These are phyloP conservation scores for Caenorhabditis brenneri DNA, from an alignment of 1,140 invertebrate species.

Conservation along the genomic window DNA sequence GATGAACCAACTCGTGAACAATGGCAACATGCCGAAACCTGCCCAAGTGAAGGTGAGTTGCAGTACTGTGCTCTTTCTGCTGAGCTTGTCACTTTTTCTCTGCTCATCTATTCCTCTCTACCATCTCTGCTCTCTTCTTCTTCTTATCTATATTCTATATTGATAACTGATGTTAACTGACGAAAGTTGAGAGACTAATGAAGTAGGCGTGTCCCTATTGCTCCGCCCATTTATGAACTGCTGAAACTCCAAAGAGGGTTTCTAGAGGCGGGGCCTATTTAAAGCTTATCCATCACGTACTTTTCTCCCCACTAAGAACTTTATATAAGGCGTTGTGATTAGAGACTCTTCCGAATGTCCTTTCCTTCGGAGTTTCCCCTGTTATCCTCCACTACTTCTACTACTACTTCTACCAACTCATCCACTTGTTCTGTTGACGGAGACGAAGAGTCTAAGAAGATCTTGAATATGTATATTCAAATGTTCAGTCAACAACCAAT, in stretches of 20 bases:
- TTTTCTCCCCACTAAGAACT: neutral
- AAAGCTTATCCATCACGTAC: neutral
- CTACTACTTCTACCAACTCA: neutral
- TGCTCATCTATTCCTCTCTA: neutral
- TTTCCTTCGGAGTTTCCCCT: neutral
- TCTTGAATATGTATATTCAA: constrained; percentile 10
- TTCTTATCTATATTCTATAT: neutral
- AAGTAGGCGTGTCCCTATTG: constrained; percentile 23
- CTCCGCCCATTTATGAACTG: neutral
- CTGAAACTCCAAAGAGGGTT: neutral
- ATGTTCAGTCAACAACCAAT: neutral
- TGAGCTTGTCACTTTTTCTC: constrained; percentile 9
- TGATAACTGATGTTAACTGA: constrained; percentile 9
- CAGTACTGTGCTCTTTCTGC: neutral
- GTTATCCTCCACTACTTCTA: no score
- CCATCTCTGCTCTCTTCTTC: no score
- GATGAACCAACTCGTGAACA: neutral
- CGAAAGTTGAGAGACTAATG: constrained; percentile 36
- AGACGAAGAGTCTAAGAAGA: neutral
- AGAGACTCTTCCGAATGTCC: neutral
- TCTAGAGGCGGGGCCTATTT: neutral
- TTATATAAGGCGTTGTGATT: constrained; percentile 2
- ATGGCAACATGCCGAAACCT: neutral
- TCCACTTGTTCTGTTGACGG: neutral
- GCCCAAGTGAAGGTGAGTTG: constrained; percentile 31